A percentile compares a stretch with the other conserved stretches of the same genome.
Evolutionary conservation across 2,888 invertebrate genomes (phyloP).

Genomic region (Germaria angustata): DNA sequence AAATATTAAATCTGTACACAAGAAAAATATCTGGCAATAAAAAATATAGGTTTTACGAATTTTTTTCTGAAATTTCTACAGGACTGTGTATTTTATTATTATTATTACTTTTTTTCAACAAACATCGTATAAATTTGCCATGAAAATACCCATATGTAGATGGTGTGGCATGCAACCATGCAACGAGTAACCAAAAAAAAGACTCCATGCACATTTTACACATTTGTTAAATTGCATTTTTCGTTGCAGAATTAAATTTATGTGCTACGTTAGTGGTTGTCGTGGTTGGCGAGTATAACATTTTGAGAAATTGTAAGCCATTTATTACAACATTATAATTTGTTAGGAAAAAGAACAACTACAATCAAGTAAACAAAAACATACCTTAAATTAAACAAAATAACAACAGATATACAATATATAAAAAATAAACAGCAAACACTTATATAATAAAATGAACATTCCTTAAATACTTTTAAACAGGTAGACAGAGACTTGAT

Average conservation of each 20-base stretch:
- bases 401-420: conserved; percentile 1
- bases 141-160: conserved; percentile 48
- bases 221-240: conserved; percentile 66
- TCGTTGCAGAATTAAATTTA: conserved; percentile 64
- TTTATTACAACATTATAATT: conserved; percentile 67
- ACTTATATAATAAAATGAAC: conserved; percentile 27
- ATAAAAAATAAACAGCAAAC: conserved; percentile 30
- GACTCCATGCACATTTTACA: conserved; percentile 56
- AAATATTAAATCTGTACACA: background rate
- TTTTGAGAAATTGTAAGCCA: conserved; percentile 66
- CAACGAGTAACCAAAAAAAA: conserved; percentile 31
- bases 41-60: background rate
- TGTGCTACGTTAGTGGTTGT: conserved; percentile 64
- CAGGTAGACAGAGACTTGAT: background rate
- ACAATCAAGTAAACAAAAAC: background rate
- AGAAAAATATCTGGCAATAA: background rate
- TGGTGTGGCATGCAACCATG: conserved; percentile 26
- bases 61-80: conserved; percentile 9
- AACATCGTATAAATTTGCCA: conserved; percentile 30
- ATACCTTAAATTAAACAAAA: conserved; percentile 49
- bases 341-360: conserved; percentile 46
- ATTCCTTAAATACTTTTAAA: conserved; percentile 14
- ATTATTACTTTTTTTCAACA: background rate
- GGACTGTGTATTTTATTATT: too few relatives aligned
- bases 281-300: conserved; percentile 65